Percentiles rank a stretch among this genome's conserved stretches.
phyloP scores from a whole-genome alignment of 2,797 vertebrate species.

The Leontopithecus rosalia region DNA sequence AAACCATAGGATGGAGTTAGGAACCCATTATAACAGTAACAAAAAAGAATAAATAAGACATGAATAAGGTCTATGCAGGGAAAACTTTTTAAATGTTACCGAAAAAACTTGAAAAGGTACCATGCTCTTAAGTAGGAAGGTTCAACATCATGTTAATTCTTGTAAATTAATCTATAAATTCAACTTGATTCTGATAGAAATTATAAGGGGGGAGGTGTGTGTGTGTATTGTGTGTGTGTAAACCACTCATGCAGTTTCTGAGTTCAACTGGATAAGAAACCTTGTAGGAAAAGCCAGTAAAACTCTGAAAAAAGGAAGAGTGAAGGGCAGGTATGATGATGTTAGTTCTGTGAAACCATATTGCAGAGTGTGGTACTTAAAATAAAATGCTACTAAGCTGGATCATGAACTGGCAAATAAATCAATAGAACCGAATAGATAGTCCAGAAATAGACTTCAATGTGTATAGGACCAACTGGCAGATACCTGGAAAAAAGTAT shows the following conservation, averaged over 20 bases:
- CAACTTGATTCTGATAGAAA: background rate
- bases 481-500: background rate
- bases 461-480: background rate
- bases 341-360: background rate
- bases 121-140: background rate
- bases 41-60: conserved; percentile 8
- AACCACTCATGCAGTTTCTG: background rate
- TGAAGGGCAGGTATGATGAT: background rate
- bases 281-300: background rate
- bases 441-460: background rate
- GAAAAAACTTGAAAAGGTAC: background rate
- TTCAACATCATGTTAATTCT: background rate
- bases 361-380: too few species aligned
- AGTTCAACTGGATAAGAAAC: background rate
- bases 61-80: background rate
- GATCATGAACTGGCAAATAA: background rate
- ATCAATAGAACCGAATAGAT: background rate
- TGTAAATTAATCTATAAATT: background rate
- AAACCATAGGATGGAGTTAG: background rate
- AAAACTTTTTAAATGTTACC: background rate
- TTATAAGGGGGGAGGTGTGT: background rate
- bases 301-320: background rate
- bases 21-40: background rate
- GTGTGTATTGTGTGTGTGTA: background rate
- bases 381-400: background rate